Percentiles rank a stretch among this genome's conserved stretches.
phyloP scores from a whole-genome alignment of 2,797 vertebrate species.

The Podarcis lilfordi region DNA sequence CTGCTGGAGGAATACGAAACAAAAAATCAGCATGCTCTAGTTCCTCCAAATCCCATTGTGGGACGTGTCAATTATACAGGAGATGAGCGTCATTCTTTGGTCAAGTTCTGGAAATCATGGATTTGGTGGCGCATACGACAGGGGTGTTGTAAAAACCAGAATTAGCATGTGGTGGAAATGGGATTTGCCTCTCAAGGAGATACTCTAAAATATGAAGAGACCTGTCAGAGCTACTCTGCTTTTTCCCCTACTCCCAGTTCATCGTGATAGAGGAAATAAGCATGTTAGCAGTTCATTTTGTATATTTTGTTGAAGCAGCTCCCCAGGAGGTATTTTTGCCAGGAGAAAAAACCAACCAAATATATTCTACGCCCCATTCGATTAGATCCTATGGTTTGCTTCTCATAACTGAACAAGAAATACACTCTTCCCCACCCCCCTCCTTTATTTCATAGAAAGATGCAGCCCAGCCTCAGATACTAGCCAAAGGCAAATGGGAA shows the following conservation, averaged over 20 bases:
- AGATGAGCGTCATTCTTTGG: not conserved
- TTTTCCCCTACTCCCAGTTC: not conserved
- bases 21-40: not conserved
- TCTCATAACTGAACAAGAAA: not conserved
- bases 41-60: not conserved
- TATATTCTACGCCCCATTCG: not conserved
- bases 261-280: not conserved
- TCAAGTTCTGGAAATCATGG: not conserved
- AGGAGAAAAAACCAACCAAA: not conserved
- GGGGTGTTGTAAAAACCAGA: not conserved
- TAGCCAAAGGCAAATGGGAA: constrained; percentile 8
- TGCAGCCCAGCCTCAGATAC: not conserved
- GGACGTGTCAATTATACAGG: not conserved
- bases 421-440: not conserved
- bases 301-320: not conserved
- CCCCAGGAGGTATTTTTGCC: not conserved
- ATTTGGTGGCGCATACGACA: not conserved
- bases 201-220: not conserved
- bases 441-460: not conserved
- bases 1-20: not conserved
- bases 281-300: not conserved
- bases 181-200: not conserved
- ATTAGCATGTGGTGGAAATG: not conserved
- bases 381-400: not conserved
- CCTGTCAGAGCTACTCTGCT: not conserved